A percentile compares a stretch with the other conserved stretches of the same genome.
These are phyloP conservation scores for Mus spicilegus DNA, from an alignment of 2,113 vertebrate genomes.

Conservation along the genomic window DNA sequence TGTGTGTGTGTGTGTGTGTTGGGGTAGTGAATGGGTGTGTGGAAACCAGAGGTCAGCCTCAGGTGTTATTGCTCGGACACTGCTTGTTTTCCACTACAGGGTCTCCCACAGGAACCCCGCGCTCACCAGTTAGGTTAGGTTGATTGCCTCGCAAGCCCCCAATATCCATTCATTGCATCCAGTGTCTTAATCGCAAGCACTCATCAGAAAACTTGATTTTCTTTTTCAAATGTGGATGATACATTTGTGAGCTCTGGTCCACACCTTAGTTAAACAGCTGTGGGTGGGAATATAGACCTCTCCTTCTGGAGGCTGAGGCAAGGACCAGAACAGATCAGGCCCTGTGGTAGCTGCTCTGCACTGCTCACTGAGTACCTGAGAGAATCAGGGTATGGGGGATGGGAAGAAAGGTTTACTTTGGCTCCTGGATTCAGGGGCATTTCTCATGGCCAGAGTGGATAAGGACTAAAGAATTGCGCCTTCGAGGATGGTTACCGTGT, in stretches of 20 bases:
- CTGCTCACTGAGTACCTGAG: not conserved
- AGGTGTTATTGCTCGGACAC: not conserved
- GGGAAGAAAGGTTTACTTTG: not conserved
- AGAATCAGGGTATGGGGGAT: not conserved
- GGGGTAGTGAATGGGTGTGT: not conserved
- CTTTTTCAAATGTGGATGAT: accelerated
- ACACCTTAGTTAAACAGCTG: not conserved
- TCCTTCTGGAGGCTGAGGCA: not conserved
- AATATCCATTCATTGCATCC: not conserved
- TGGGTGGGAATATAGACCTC: not conserved
- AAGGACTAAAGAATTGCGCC: not conserved
- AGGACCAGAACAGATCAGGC: not conserved
- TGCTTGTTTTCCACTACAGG: not conserved
- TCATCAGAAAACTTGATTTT: not conserved
- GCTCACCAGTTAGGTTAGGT: not conserved
- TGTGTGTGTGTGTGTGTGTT: not conserved
- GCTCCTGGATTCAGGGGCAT: not conserved
- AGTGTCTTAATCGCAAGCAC: not conserved
- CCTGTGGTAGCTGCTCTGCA: not conserved
- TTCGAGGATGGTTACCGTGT: not conserved
- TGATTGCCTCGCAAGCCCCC: not conserved
- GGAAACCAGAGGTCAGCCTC: not conserved
- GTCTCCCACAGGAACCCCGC: not conserved
- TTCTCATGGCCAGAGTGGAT: not conserved
- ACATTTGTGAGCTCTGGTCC: not conserved